Evolutionary conservation across 2,888 invertebrate species (phyloP), one percentile per base, ranked within the genome.

Genomic region (Cryptosula pallasiana): DNA sequence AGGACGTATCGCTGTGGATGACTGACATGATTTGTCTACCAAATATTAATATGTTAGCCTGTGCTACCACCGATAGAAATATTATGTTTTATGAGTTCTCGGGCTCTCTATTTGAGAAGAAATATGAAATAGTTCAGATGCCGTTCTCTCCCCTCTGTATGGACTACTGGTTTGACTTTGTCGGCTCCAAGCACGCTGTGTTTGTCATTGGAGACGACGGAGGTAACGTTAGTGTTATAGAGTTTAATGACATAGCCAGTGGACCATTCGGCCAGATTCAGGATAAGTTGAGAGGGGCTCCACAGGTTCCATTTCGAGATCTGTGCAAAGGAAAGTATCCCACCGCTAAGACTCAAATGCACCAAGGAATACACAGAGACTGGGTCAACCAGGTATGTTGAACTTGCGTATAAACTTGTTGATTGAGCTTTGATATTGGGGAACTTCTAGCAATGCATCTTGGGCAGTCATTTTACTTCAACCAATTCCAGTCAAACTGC

Each of bases 11-110:
- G 45, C 75, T 80, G 0, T 91, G 90, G 89, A 89, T 93, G 75
- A 89, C 91, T 27, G 91, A 91, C 77, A 87, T 92, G 84, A 89
- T 89, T 73, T 89, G 89, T 73, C 85, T 93, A 83, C 90, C 92
- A 0, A 92, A 92, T 81, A 90, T 92, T 71, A 90, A 90, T 82
- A 89, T 92, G 78, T 86, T 93, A 25, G 91, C 91, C 75, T 90
- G 91, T 16, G 89, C 91, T 73, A 91, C 92, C 23, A 90, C 91
- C 0, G 91, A 92, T 83, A 86, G 91, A 23, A 92, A 92, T 80
- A 84, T 93, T 63, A 88, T 91, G 76, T 92, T 93, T 84, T 93
- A 79, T 72, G 81, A 93, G 81, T 90, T 90, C 69, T 89, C 89
- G 27, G 76, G 91, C 90, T 3, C 89, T 89, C 91, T 90, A 72